Percentiles rank a stretch among this genome's conserved stretches.
These are phyloP conservation scores for Noturus placidus DNA, from an alignment of 2,113 vertebrate genomes.

Conservation along the genomic window DNA sequence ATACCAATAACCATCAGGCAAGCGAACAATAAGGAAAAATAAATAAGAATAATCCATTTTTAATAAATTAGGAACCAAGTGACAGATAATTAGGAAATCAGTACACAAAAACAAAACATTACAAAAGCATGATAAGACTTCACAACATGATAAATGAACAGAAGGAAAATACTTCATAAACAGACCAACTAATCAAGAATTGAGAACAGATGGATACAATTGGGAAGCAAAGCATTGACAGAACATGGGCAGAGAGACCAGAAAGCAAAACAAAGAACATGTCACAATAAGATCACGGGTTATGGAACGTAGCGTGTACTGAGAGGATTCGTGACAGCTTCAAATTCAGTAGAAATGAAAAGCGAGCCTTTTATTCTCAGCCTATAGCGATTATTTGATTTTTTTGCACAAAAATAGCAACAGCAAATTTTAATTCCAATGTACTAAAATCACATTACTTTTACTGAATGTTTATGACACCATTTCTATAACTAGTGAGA, in stretches of 20 bases:
- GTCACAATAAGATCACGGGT: neutral
- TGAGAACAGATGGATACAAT: neutral
- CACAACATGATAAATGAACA: neutral
- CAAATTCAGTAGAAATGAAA: neutral
- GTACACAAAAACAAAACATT: neutral
- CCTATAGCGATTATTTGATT: neutral
- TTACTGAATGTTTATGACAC: neutral
- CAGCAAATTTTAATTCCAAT: neutral
- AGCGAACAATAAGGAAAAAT: neutral
- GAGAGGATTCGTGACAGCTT: conserved; percentile 1
- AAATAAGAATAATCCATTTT: neutral
- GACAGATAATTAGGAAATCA: neutral
- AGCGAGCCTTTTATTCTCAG: neutral
- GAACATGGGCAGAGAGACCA: neutral
- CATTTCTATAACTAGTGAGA: neutral
- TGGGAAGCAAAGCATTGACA: neutral
- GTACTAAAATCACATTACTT: neutral
- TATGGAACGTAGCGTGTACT: neutral
- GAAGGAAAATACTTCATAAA: neutral
- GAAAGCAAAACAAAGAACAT: neutral
- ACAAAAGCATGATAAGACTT: neutral
- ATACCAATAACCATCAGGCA: neutral
- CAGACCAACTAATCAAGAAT: conserved; percentile 10
- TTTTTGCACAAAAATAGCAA: neutral
- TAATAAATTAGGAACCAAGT: neutral